Percentiles rank a stretch among this genome's conserved stretches.
phyloP scores from a whole-genome alignment of 2,888 invertebrate species.

The Teleogryllus oceanicus region DNA sequence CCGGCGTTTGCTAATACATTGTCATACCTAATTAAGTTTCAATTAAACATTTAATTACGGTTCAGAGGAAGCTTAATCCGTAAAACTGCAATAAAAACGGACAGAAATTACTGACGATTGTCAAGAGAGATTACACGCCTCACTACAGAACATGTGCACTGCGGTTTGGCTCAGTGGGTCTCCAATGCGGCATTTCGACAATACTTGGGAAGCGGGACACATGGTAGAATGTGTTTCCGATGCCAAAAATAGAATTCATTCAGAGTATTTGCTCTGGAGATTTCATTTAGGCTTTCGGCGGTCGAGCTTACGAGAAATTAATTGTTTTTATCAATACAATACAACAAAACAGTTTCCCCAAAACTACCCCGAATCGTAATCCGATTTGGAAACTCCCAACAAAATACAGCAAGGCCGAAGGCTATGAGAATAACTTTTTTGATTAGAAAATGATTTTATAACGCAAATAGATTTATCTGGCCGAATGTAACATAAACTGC shows the following conservation, averaged over 20 bases:
- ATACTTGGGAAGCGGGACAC: not conserved
- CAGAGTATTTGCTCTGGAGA: constrained; percentile 18
- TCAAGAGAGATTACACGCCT: not conserved
- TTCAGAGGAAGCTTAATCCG: not conserved
- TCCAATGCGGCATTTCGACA: not conserved
- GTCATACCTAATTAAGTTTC: constrained; percentile 1
- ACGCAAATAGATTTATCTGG: too few species aligned
- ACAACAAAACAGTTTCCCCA: not conserved
- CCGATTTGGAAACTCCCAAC: not conserved
- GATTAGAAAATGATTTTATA: too few species aligned
- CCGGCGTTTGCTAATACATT: not conserved
- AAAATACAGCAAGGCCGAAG: too few species aligned
- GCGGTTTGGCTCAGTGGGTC: not conserved
- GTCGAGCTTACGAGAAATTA: not conserved
- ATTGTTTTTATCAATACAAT: not conserved
- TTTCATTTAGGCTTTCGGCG: not conserved
- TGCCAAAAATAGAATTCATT: not conserved
- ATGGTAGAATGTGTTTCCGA: constrained; percentile 3
- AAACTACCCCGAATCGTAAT: constrained; percentile 1
- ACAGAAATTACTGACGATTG: constrained; percentile 7
- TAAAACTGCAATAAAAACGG: not conserved
- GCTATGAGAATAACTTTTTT: too few species aligned
- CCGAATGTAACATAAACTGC: too few species aligned
- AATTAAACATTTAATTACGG: constrained; percentile 9
- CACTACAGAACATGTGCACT: not conserved